phyloP scores from a whole-genome alignment of 1,140 invertebrate species.

The Heliconius hewitsoni region DNA sequence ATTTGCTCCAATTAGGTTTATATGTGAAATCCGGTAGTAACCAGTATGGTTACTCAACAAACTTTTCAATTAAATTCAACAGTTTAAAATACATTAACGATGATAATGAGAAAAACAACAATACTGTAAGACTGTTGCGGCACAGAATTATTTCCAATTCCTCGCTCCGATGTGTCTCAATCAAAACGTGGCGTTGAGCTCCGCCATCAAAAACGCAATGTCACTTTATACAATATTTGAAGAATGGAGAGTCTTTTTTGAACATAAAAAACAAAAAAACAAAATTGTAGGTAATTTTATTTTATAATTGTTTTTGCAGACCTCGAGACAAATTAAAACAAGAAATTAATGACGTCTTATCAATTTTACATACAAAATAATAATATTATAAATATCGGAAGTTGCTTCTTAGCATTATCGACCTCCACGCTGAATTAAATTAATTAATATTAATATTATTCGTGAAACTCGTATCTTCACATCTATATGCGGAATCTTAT shows the following conservation, averaged over 20 bases:
- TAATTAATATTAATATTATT: constrained; percentile 49
- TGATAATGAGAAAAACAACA: neutral
- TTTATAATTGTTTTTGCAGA: neutral
- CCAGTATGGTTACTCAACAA: constrained; percentile 21
- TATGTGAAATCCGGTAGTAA: constrained; percentile 48
- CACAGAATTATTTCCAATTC: no score
- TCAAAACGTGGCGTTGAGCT: no score
- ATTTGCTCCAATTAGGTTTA: constrained; percentile 53
- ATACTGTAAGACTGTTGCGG: no score
- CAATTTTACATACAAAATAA: constrained; percentile 3
- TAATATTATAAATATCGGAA: constrained; percentile 43
- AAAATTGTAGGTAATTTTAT: neutral
- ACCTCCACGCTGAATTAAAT: constrained; percentile 49
- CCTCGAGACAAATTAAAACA: constrained; percentile 3
- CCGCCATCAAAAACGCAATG: no score
- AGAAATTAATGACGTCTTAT: neutral
- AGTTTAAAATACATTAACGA: neutral
- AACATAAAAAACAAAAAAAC: neutral
- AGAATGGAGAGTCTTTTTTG: no score
- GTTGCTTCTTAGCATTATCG: constrained; percentile 45
- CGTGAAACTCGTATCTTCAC: constrained; percentile 40
- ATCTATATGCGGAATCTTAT: neutral
- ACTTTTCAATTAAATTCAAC: neutral
- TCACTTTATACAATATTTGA: no score
- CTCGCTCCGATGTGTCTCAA: no score